Base-by-base conservation (phyloP, 2,113 vertebrate genomes). In the Sphaerodactylus townsendi region DNA sequence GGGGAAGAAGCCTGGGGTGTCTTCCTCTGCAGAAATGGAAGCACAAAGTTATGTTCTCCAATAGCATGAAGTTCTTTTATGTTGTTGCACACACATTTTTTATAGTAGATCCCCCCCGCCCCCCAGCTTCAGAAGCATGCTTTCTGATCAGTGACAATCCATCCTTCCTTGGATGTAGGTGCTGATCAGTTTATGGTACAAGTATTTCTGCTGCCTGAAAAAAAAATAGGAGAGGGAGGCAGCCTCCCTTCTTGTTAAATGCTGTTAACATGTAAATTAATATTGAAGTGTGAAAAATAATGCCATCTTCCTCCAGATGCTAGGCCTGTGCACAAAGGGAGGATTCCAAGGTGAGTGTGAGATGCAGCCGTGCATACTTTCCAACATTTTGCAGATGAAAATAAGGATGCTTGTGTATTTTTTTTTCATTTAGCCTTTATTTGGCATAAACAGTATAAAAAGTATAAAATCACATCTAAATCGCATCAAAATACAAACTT, bases 291-390 rank as follows among this genome's bases (percentile, higher is more conserved):
- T 44, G 41, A 64, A 71, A 48, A 68, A 28, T 84, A 75, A 46
- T n/a, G 10, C 33, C 17, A n/a, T 65, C 17, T 62, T 69, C 39
- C 87, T 81, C 70, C 82, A 78, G 68, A 80, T 80, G 66, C 39
- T 35, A 48, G 65, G 72, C 8, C 82, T 68, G 64, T 56, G 3
- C 1, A 25, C 68, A 53, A n/a, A 56, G 44, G 50, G 50, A 79
- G 86, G 65, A 83, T 75, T 66, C 73, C 46, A 39, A 65, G 10
- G 68, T 2, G 85, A 65, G 75, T 41, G 69, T 71, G 74, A 66
- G 11, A 68, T 79, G 77, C 44, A 3, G 69, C 77, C 69, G 44
- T 71, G 69, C 69, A 11, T 71, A 28, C 37, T 25, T 71, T 71
- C 23, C 39, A 44, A 71, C 19, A 71, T 71, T 39, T 71, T 21